Evolutionary conservation across 1,140 invertebrate genomes (phyloP).

Genomic region (Platorchestia sp.): DNA sequence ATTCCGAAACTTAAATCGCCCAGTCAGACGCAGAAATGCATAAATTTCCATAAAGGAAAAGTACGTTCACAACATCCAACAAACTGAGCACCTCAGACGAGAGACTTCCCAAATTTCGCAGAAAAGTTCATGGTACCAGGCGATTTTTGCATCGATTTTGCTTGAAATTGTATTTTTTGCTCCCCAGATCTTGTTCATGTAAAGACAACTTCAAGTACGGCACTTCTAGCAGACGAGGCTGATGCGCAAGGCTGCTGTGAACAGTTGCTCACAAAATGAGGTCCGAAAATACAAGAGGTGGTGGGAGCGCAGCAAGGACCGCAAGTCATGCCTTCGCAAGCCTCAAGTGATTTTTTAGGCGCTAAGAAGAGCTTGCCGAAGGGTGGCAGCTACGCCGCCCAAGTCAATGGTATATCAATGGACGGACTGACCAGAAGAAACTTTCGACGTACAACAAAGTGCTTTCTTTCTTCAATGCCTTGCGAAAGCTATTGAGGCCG

Average conservation of each 20-base stretch:
- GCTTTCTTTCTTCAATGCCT: conserved; percentile 9
- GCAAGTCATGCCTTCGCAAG: conserved; percentile 22
- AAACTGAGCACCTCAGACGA: neutral
- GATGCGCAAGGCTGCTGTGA: neutral
- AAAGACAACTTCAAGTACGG: neutral
- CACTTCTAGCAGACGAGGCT: neutral
- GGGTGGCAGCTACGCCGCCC: conserved; percentile 14
- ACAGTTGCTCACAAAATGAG: neutral
- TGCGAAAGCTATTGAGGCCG: conserved; percentile 3
- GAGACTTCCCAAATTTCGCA: neutral
- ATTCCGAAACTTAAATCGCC: no score
- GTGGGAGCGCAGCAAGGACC: neutral
- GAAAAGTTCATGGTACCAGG: neutral
- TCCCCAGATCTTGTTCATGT: neutral
- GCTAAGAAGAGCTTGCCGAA: conserved; percentile 23
- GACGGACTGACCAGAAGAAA: neutral
- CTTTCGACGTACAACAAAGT: neutral
- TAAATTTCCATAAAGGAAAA: neutral
- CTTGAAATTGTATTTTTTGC: neutral
- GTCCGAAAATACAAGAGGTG: neutral
- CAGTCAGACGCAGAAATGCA: no score
- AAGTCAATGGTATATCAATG: conserved; percentile 20
- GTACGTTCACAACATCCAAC: neutral
- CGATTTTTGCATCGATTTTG: neutral
- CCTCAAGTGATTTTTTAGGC: conserved; percentile 35